phyloP scores from a whole-genome alignment of 2,797 vertebrate species.

The Cynodonichthys magdalenae region DNA sequence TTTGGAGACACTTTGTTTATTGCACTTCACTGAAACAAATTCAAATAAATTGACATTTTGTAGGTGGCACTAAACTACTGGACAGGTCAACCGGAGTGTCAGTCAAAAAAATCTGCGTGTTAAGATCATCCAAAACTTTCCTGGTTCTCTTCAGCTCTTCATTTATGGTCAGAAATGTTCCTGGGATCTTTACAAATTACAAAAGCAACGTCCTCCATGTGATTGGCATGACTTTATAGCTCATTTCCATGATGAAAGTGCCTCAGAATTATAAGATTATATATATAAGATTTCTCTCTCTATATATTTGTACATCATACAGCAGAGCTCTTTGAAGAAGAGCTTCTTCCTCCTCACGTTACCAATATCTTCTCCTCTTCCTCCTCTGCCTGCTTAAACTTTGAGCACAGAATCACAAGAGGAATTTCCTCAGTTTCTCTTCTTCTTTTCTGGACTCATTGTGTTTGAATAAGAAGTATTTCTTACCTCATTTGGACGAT shows the following conservation, averaged over 20 bases:
- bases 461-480: no score
- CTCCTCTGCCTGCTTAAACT: conserved; percentile 73
- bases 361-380: conserved; percentile 89
- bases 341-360: conserved; percentile 92
- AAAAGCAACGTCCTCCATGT: conserved; percentile 96
- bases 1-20: neutral
- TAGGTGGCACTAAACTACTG: no score
- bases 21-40: no score
- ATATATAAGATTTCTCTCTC: no score
- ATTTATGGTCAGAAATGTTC: conserved; percentile 97
- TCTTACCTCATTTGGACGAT: no score
- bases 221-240: conserved; percentile 97
- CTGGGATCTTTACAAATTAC: conserved; percentile 95
- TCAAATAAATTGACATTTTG: no score
- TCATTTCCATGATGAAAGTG: conserved; percentile 97
- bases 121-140: conserved; percentile 92
- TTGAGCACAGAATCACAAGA: neutral
- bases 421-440: neutral
- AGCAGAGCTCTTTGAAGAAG: conserved; percentile 96
- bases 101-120: no score
- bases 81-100: no score
- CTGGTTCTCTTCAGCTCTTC: conserved; percentile 96
- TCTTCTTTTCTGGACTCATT: neutral
- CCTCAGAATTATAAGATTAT: no score
- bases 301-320: no score